A percentile compares a stretch with the other conserved stretches of the same genome.
Conservation (phyloP, 2,888 invertebrate species). For the Meiosimyza platycephala region DNA sequence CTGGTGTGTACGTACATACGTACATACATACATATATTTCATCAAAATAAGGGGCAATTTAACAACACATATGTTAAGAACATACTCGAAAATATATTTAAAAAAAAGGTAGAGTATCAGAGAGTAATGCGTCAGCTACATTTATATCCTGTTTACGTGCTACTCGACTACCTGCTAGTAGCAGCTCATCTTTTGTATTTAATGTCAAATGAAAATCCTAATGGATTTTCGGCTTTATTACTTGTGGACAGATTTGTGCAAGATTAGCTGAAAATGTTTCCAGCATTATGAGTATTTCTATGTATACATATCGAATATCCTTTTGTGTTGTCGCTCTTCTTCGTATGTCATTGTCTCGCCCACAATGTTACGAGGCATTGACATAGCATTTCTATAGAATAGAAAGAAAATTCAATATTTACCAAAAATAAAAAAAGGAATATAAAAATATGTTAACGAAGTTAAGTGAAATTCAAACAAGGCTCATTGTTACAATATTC, state of each 20-base stretch:
- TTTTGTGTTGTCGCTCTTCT: background rate
- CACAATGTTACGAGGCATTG: background rate
- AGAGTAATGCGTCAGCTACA: conserved; percentile 17
- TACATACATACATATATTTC: too few relatives aligned
- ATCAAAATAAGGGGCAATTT: too few relatives aligned
- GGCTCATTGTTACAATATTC: too few relatives aligned
- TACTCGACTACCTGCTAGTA: conserved; percentile 26
- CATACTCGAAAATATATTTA: too few relatives aligned
- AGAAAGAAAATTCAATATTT: conserved; percentile 7
- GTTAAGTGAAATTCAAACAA: background rate
- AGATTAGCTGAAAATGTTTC: conserved; percentile 6
- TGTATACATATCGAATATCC: background rate
- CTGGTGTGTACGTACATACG: too few relatives aligned
- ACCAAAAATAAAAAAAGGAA: background rate
- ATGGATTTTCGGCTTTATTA: conserved; percentile 33
- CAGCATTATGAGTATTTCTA: background rate
- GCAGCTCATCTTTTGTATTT: conserved; percentile 17
- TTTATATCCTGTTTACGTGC: background rate
- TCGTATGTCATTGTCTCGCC: too few relatives aligned
- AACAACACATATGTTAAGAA: background rate
- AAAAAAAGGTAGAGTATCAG: background rate
- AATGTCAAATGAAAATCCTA: conserved; percentile 34
- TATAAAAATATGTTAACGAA: too few relatives aligned
- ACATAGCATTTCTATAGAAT: background rate
- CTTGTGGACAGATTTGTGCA: conserved; percentile 14